Conservation (phyloP, 2,113 vertebrate genomes). For the Ibidorhyncha struthersii region DNA sequence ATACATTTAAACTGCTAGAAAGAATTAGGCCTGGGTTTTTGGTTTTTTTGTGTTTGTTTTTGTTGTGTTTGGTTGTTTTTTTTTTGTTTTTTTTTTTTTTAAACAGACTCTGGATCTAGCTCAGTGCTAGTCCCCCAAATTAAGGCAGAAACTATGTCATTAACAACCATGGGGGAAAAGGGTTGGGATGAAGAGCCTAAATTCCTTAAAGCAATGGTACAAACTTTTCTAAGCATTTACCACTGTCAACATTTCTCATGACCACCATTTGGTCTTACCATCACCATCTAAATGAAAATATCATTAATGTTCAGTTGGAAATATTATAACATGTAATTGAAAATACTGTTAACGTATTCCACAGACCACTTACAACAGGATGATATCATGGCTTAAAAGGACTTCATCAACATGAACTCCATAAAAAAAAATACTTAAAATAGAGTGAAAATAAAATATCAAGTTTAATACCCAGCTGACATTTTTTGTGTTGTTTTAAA, state of each 20-base stretch:
- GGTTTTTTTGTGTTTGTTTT: too few relatives aligned
- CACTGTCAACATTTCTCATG: not conserved
- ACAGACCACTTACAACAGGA: not conserved
- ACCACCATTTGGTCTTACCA: not conserved
- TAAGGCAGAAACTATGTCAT: not conserved
- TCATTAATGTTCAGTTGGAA: not conserved
- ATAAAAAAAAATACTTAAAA: not conserved
- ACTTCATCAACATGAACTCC: not conserved
- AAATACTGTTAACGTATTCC: not conserved
- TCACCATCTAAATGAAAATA: not conserved
- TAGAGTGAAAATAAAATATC: not conserved
- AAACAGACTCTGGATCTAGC: not conserved
- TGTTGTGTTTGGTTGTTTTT: not conserved
- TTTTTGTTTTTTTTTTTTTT: not conserved
- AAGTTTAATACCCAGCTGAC: not conserved
- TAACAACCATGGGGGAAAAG: fast-evolving
- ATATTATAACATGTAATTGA: not conserved
- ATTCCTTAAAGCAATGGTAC: not conserved
- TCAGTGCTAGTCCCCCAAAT: not conserved
- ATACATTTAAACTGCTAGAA: not conserved
- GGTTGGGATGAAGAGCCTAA: not conserved
- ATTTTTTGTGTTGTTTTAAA: not conserved
- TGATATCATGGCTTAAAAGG: not conserved
- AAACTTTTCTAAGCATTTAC: not conserved
- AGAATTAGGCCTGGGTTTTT: not conserved